Evolutionary conservation across 2,113 vertebrate species (phyloP).

Genomic region (Laticauda laticaudata): DNA sequence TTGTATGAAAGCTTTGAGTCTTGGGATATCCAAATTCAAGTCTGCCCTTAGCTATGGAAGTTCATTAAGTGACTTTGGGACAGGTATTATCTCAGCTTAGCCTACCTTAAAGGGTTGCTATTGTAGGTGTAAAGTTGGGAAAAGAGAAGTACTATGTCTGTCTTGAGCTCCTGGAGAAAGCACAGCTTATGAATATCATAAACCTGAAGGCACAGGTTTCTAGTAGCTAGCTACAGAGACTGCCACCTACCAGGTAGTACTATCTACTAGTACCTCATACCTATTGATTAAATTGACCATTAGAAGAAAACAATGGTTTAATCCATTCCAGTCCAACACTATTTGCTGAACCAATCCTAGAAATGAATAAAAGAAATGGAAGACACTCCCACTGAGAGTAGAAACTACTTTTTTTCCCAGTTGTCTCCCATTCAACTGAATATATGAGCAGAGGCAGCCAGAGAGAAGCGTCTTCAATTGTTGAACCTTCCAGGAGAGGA

Average conservation of each 20-base stretch:
- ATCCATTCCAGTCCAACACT: neutral
- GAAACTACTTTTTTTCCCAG: neutral
- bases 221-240: neutral
- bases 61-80: neutral
- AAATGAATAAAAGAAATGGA: neutral
- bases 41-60: neutral
- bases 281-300: neutral
- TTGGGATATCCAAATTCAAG: neutral
- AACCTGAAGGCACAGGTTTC: neutral
- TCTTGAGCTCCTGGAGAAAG: neutral
- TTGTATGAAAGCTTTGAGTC: neutral
- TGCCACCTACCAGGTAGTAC: neutral
- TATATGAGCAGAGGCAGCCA: neutral
- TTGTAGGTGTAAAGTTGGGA: neutral
- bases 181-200: neutral
- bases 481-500: neutral
- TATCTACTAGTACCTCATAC: neutral
- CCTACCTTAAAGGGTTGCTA: neutral
- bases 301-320: neutral
- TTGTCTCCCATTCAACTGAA: neutral
- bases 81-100: neutral
- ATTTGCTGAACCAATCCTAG: neutral
- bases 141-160: neutral
- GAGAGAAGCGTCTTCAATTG: neutral
- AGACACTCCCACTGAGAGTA: neutral